A percentile compares a stretch with the other conserved stretches of the same genome.
Conservation (phyloP, 1,140 invertebrate genomes). For the Ips nitidus region DNA sequence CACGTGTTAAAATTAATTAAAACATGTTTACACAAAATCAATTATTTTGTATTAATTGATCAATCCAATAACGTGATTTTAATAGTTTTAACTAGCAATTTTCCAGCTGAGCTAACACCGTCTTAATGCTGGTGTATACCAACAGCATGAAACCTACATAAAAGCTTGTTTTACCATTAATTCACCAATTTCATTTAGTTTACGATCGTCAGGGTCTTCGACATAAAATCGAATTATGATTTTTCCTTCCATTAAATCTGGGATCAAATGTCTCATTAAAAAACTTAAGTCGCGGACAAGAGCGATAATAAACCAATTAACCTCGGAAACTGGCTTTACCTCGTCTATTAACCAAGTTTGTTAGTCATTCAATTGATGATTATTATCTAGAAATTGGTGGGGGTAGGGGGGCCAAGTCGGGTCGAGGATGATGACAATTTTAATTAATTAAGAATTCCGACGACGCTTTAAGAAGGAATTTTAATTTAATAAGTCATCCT, state of each 20-base stretch:
- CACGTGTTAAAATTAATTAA: too few species aligned
- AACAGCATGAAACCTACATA: too few species aligned
- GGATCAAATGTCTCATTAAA: slow-evolving; percentile 13
- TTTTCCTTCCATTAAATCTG: slow-evolving; percentile 12
- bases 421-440: background rate
- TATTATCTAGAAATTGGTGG: slow-evolving; percentile 7
- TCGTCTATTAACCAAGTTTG: slow-evolving; percentile 9
- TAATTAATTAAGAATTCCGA: slow-evolving; percentile 1
- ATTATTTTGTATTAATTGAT: too few species aligned
- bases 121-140: too few species aligned
- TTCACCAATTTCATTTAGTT: too few species aligned
- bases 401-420: background rate
- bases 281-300: slow-evolving; percentile 15
- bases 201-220: background rate
- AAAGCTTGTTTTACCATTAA: too few species aligned
- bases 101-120: too few species aligned
- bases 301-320: slow-evolving; percentile 20
- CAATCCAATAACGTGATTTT: too few species aligned
- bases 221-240: slow-evolving; percentile 1
- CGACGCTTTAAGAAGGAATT: background rate
- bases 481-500: background rate
- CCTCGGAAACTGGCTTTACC: slow-evolving; percentile 4
- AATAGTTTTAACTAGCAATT: too few species aligned
- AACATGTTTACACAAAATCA: too few species aligned
- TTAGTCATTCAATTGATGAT: slow-evolving; percentile 22